Conservation (phyloP, 2,888 invertebrate species). For the Villa cingulata region DNA sequence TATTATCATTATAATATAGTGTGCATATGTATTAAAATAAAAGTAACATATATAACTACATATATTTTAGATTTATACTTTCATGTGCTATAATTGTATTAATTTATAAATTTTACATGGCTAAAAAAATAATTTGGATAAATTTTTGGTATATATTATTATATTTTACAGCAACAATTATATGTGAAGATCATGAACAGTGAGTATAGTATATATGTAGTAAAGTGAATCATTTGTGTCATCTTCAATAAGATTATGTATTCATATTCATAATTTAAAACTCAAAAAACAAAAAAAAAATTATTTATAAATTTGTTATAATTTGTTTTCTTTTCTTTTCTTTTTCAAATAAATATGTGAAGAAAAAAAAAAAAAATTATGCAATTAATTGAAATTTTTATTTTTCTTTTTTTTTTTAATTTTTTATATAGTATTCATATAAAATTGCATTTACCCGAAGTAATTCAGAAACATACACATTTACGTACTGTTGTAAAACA, state of each 20-base stretch:
- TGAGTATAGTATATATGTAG: neutral
- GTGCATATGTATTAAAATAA: too few relatives aligned
- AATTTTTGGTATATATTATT: constrained; percentile 3
- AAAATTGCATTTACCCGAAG: constrained; percentile 9
- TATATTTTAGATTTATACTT: neutral
- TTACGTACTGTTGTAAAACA: constrained; percentile 7
- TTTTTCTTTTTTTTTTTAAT: neutral
- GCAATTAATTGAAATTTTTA: neutral
- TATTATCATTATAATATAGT: too few relatives aligned
- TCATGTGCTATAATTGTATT: too few relatives aligned
- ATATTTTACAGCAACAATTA: constrained; percentile 1
- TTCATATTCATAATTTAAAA: too few relatives aligned
- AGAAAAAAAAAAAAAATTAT: too few relatives aligned
- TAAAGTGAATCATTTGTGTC: too few relatives aligned
- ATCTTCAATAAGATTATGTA: too few relatives aligned
- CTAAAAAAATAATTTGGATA: neutral
- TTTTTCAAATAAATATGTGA: too few relatives aligned
- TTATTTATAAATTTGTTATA: too few relatives aligned
- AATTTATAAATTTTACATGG: neutral
- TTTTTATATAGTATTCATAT: constrained; percentile 8
- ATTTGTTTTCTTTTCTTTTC: too few relatives aligned
- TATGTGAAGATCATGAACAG: constrained; percentile 6
- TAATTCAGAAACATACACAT: constrained; percentile 10
- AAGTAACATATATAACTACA: too few relatives aligned
- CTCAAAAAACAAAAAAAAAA: too few relatives aligned